Base-by-base conservation (phyloP, 1,140 invertebrate species). In the Panulirus ornatus region DNA sequence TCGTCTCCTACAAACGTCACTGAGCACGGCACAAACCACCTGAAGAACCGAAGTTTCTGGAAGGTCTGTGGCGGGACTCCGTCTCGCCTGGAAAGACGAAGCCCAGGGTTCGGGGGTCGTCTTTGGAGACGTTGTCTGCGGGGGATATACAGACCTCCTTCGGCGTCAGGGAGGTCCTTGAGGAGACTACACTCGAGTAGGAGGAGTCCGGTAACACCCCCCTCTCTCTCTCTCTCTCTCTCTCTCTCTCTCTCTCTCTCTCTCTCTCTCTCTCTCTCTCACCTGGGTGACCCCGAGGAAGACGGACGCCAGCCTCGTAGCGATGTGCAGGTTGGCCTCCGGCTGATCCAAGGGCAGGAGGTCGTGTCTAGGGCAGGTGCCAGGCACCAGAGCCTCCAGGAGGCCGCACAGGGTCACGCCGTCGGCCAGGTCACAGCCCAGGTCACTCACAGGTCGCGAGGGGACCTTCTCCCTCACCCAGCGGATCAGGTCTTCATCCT, bases 281-380 rank as follows among this genome's bases (percentile, higher is more conserved):
- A 86, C 84, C 84, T 86, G 40, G 0, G 84, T 78, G 19, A 86
- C 84, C n/a, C 84, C 84, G 22, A 86, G 84, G 44, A 58, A 86
- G 1, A 44, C 22, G 27, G 19, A 19, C n/a, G 84, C 84, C 22
- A 86, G 84, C 30, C 84, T 70, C 14, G 84, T 58, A 22, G 84
- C 84, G 66, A 86, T 70, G 34, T 16, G 70, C 14, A 86, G 44
- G 51, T 78, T 86, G 14, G 44, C 70, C 30, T 34, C 84, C 5
- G 84, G 71, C 19, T 86, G 66, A 40, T 86, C 70, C 9, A 8
- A 19, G 8, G 84, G 71, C 34, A 86, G 47, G n/a, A 86, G 71
- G 73, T 86, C 84, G 38, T 76, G 73, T 78, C 84, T 75, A 0
- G 84, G 84, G 47, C 84, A 86, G 11, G 84, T 76, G 0, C 84